Evolutionary conservation across 2,888 invertebrate species (phyloP).

Genomic region (Eutolmus rufibarbis): DNA sequence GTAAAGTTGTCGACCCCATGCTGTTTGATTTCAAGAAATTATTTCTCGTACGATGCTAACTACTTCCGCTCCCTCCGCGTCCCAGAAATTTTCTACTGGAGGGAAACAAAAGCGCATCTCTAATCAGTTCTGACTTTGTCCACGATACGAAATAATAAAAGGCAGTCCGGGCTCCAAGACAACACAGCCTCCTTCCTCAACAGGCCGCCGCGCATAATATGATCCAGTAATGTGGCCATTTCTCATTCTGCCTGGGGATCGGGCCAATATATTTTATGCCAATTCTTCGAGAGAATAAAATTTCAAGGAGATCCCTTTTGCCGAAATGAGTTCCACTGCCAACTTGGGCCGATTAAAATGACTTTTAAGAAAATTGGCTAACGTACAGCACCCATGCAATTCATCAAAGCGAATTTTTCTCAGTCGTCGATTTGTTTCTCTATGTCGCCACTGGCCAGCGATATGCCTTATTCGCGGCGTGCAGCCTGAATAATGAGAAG

Average conservation of each 20-base stretch:
- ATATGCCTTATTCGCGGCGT: background rate
- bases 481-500: background rate
- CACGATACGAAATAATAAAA: background rate
- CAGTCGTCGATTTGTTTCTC: background rate
- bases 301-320: background rate
- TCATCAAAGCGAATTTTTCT: constrained; percentile 2
- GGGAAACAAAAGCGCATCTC: background rate
- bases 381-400: constrained; percentile 15
- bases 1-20: background rate
- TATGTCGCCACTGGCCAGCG: background rate
- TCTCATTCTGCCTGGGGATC: background rate
- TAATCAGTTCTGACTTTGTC: background rate
- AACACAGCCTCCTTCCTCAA: background rate
- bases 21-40: background rate
- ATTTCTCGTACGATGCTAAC: background rate
- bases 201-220: background rate
- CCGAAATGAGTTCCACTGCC: background rate
- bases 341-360: constrained; percentile 35
- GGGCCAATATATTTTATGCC: constrained; percentile 34
- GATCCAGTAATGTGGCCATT: background rate
- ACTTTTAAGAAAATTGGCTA: constrained; percentile 38
- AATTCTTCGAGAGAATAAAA: background rate
- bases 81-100: background rate
- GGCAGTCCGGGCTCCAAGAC: background rate
- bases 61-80: background rate